Conservation (phyloP, 1,140 invertebrate genomes). For the Schlechtendalia chinensis region DNA sequence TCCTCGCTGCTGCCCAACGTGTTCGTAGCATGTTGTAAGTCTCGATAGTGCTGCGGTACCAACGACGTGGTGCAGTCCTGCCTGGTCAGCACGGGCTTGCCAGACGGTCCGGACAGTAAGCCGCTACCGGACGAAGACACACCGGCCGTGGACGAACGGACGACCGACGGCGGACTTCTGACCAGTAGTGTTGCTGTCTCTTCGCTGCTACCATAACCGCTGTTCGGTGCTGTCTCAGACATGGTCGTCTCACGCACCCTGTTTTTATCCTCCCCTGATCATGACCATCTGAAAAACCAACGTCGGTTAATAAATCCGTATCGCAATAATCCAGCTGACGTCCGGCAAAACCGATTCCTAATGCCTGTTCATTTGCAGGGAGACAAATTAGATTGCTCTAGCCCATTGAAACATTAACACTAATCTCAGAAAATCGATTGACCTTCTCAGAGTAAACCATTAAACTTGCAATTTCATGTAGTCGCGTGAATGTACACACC, state of each 20-base stretch:
- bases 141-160: conserved; percentile 52
- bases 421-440: too few relatives aligned
- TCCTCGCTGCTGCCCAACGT: conserved; percentile 78
- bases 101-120: conserved; percentile 55
- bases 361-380: too few relatives aligned
- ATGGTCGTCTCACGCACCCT: conserved; percentile 54
- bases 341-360: too few relatives aligned
- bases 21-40: conserved; percentile 57
- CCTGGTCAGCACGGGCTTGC: conserved; percentile 75
- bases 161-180: conserved; percentile 61
- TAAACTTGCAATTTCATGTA: too few relatives aligned
- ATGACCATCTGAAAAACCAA: conserved; percentile 55
- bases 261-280: conserved; percentile 37
- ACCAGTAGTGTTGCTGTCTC: conserved; percentile 73
- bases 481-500: too few relatives aligned
- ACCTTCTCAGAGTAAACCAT: too few relatives aligned
- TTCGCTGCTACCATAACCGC: conserved; percentile 70
- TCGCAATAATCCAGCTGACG: too few relatives aligned
- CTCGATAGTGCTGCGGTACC: conserved; percentile 58
- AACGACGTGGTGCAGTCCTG: conserved; percentile 76
- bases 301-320: too few relatives aligned
- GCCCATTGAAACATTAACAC: too few relatives aligned
- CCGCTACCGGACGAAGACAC: conserved; percentile 18
- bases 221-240: conserved; percentile 61
- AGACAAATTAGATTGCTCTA: too few relatives aligned